A percentile compares a stretch with the other conserved stretches of the same genome.
These are phyloP conservation scores for Halcyon malimbica DNA, from an alignment of 2,113 vertebrate genomes.

Conservation along the genomic window DNA sequence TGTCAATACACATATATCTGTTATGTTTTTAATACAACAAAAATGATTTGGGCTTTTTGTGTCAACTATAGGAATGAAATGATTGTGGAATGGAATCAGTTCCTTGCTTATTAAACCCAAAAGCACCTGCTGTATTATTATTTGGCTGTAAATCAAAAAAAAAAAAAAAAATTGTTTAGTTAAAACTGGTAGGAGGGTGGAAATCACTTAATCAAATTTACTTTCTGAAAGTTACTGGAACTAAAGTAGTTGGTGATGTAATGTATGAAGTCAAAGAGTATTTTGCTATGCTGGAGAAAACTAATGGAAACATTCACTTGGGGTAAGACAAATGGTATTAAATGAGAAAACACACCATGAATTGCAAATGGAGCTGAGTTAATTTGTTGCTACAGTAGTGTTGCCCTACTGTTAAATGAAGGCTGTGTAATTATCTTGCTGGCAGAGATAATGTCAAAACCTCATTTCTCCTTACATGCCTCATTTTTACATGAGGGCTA, in stretches of 20 bases:
- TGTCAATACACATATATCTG: neutral
- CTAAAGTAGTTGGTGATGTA: conserved; percentile 69
- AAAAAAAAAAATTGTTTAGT: conserved; percentile 39
- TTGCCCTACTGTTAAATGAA: conserved; percentile 89
- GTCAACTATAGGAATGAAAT: neutral
- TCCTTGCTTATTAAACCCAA: conserved; percentile 19
- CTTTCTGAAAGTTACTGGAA: conserved; percentile 66
- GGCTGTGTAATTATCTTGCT: conserved; percentile 89
- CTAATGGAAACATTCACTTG: conserved; percentile 83
- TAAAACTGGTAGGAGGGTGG: neutral
- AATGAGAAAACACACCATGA: conserved; percentile 89
- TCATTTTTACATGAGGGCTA: conserved; percentile 86
- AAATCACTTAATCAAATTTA: conserved; percentile 22
- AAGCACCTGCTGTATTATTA: conserved; percentile 24
- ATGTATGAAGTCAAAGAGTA: conserved; percentile 74
- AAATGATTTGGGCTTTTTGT: neutral
- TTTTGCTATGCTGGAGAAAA: conserved; percentile 77
- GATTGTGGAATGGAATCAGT: neutral
- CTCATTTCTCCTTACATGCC: conserved; percentile 86
- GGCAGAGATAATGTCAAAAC: conserved; percentile 87
- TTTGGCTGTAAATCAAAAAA: conserved; percentile 58
- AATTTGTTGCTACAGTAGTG: conserved; percentile 89
- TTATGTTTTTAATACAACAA: neutral
- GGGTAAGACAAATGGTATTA: conserved; percentile 88
- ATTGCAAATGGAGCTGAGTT: conserved; percentile 88